Evolutionary conservation across 1,140 invertebrate species (phyloP).

Genomic region (Caenorhabditis briggsae): DNA sequence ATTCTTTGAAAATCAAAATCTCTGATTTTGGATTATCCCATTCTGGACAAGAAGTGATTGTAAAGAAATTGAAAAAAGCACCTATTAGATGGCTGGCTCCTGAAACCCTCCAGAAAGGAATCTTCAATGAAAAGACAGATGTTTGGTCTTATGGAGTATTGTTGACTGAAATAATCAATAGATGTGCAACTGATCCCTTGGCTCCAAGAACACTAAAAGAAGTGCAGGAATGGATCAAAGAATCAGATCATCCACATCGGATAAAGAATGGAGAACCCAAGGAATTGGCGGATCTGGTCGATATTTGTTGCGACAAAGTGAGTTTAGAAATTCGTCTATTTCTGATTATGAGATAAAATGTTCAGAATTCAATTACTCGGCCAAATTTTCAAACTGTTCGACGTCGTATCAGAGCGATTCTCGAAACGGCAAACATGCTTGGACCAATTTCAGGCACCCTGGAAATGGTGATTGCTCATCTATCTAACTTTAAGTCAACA

Average conservation of each 20-base stretch:
- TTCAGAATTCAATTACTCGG: background rate
- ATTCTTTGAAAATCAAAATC: conserved; percentile 65
- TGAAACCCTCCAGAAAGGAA: conserved; percentile 93
- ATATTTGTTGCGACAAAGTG: conserved; percentile 12
- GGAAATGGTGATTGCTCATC: background rate
- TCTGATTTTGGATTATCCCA: conserved; percentile 70
- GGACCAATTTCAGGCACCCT: background rate
- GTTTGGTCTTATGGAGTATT: conserved; percentile 84
- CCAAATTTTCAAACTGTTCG: background rate
- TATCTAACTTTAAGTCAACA: background rate
- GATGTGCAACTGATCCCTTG: conserved; percentile 22
- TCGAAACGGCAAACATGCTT: background rate
- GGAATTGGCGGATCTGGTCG: background rate
- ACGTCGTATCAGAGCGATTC: background rate
- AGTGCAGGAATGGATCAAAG: conserved; percentile 29
- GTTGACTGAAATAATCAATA: conserved; percentile 64
- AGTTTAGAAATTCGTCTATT: background rate
- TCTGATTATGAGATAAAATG: background rate
- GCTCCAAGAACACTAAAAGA: conserved; percentile 9
- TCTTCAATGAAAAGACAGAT: conserved; percentile 96
- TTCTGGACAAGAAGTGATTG: background rate
- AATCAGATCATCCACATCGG: conserved; percentile 22
- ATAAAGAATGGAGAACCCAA: background rate
- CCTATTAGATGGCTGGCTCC: conserved; percentile 89
- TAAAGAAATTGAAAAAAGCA: conserved; percentile 69